A percentile compares a stretch with the other conserved stretches of the same genome.
These are phyloP conservation scores for Acanthiza pusilla DNA, from an alignment of 2,797 vertebrate genomes.

Conservation along the genomic window DNA sequence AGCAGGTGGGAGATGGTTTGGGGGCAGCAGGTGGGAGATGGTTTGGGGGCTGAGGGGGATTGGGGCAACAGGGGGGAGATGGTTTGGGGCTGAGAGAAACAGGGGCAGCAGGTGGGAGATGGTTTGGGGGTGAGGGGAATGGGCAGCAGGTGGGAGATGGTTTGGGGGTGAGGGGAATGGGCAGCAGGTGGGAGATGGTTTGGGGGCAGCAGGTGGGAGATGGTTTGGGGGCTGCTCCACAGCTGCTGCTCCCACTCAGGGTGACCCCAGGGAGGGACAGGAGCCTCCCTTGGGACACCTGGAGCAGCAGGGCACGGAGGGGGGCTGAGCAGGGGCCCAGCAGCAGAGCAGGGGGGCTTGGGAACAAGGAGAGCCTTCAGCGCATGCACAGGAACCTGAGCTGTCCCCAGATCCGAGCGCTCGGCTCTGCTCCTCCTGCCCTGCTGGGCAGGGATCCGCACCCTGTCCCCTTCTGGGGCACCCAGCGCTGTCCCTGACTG, in stretches of 20 bases:
- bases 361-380: not conserved
- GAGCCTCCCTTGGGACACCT: fast-evolving
- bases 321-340: not conserved
- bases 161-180: no score
- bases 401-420: fast-evolving
- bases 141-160: no score
- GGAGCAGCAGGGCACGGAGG: no score
- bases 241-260: fast-evolving
- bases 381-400: not conserved
- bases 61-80: no score
- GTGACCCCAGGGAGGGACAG: no score
- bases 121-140: no score
- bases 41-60: not conserved
- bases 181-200: no score
- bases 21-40: not conserved
- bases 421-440: not conserved
- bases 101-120: no score
- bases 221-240: not conserved
- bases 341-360: not conserved
- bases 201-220: no score
- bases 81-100: no score
- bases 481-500: not conserved
- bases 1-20: not conserved
- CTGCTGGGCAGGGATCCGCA: not conserved
- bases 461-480: not conserved